Evolutionary conservation across 2,888 invertebrate genomes (phyloP).

Genomic region (Cryptocephalus moraei): DNA sequence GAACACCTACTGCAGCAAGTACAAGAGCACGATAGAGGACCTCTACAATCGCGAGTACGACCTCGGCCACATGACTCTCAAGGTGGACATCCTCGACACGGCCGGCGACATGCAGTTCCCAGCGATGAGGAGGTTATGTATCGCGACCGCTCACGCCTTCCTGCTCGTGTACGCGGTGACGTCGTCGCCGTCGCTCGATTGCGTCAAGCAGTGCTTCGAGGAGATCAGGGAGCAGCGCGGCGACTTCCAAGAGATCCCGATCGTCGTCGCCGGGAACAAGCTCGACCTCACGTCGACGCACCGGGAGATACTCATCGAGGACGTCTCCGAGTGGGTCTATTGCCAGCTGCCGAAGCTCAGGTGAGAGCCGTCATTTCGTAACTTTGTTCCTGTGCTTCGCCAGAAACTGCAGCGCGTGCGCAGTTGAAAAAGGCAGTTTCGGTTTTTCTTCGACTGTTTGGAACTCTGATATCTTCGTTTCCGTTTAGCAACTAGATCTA

Average conservation of each 20-base stretch:
- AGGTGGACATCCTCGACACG: conserved; percentile 72
- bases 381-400: no score
- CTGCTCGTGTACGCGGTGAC: conserved; percentile 76
- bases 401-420: no score
- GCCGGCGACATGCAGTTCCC: conserved; percentile 83
- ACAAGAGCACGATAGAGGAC: conserved; percentile 81
- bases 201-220: conserved; percentile 65
- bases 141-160: conserved; percentile 82
- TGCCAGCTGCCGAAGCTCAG: conserved; percentile 64
- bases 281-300: conserved; percentile 62
- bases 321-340: conserved; percentile 72
- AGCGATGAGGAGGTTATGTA: conserved; percentile 78
- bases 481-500: no score
- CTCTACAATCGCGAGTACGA: conserved; percentile 77
- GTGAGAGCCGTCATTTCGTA: no score
- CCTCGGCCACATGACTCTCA: conserved; percentile 61
- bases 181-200: conserved; percentile 60
- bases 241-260: conserved; percentile 69
- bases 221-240: conserved; percentile 73
- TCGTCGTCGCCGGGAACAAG: conserved; percentile 81
- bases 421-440: no score
- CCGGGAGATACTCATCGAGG: conserved; percentile 63
- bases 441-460: no score
- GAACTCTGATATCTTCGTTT: no score
- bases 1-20: conserved; percentile 69